phyloP scores from a whole-genome alignment of 2,113 vertebrate genomes.

The Hepsetus odoe region DNA sequence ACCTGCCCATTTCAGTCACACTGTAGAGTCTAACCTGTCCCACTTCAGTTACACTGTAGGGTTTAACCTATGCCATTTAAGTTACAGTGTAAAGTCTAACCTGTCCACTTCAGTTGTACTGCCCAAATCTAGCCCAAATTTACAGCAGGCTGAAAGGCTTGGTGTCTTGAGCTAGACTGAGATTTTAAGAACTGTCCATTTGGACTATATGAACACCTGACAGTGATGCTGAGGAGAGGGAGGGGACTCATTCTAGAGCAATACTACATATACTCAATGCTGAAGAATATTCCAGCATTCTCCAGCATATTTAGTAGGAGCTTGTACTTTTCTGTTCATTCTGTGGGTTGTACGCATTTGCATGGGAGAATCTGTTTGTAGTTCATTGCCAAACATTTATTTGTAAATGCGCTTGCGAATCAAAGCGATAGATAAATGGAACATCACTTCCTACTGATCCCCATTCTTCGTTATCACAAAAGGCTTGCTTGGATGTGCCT shows the following conservation, averaged over 20 bases:
- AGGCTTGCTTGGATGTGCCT: not conserved
- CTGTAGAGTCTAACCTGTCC: not conserved
- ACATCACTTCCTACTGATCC: not conserved
- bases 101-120: not conserved
- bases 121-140: not conserved
- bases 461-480: not conserved
- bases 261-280: not conserved
- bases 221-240: not conserved
- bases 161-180: not conserved
- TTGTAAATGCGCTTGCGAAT: not conserved
- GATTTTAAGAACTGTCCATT: not conserved
- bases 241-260: conserved; percentile 10
- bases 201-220: not conserved
- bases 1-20: not conserved
- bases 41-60: not conserved
- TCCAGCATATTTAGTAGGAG: not conserved
- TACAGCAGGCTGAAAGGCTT: not conserved
- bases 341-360: not conserved
- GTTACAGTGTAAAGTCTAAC: not conserved
- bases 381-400: not conserved
- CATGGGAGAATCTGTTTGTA: not conserved
- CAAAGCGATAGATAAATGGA: conserved; percentile 12
- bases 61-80: not conserved
- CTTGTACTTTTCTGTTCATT: not conserved
- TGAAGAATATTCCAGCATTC: not conserved